phyloP scores from a whole-genome alignment of 30 jellyfish, hydroid and myxozoan genomes.

The Hydra vulgaris region DNA sequence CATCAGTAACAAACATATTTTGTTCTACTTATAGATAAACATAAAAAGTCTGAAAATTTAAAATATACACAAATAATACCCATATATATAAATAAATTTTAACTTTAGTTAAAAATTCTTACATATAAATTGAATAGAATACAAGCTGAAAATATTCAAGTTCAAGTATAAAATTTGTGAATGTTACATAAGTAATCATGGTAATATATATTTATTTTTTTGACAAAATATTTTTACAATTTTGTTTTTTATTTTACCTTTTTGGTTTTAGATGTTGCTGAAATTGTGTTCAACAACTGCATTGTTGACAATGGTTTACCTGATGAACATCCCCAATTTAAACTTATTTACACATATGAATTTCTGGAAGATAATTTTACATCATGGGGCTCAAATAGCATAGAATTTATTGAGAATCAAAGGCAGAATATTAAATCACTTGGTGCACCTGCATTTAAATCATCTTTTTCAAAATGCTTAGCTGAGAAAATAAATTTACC shows the following conservation, averaged over 20 bases:
- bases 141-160: no score
- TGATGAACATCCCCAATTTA: slow-evolving; percentile 72
- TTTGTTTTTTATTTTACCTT: neutral
- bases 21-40: no score
- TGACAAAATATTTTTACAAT: no score
- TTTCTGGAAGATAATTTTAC: slow-evolving; percentile 81
- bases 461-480: neutral
- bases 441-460: slow-evolving; percentile 12
- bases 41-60: no score
- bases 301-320: slow-evolving; percentile 78
- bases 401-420: neutral
- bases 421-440: slow-evolving; percentile 18
- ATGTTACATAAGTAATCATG: no score
- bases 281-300: slow-evolving; percentile 75
- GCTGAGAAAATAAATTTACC: slow-evolving; percentile 37
- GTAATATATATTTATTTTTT: no score
- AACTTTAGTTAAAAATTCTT: no score
- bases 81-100: no score
- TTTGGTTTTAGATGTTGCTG: slow-evolving; percentile 79
- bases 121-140: no score
- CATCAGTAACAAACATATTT: no score
- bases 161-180: no score
- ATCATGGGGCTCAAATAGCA: slow-evolving; percentile 79
- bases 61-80: no score
- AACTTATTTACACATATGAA: slow-evolving; percentile 80